A percentile compares a stretch with the other conserved stretches of the same genome.
These are phyloP conservation scores for Ectobius pallidus DNA, from an alignment of 2,888 invertebrate species.

Conservation along the genomic window DNA sequence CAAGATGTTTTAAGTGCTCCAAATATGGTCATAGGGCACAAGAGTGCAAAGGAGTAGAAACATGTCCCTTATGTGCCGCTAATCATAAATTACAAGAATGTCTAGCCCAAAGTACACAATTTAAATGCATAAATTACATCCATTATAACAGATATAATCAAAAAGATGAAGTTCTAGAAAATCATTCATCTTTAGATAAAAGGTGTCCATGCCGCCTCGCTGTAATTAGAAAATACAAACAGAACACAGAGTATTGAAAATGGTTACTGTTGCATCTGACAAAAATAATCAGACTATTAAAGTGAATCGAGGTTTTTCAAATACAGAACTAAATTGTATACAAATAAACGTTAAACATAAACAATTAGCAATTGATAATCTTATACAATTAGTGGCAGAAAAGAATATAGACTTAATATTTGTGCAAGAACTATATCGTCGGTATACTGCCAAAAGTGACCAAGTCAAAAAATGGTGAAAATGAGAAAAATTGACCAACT, in stretches of 20 bases:
- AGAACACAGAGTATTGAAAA: background rate
- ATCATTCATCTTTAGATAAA: background rate
- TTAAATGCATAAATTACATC: slow-evolving; percentile 4
- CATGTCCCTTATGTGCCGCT: background rate
- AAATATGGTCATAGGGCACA: too few species aligned
- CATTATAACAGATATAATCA: too few species aligned
- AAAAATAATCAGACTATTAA: too few species aligned
- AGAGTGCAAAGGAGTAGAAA: background rate
- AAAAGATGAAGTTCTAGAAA: background rate
- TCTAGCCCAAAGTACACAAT: background rate
- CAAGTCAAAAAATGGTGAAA: too few species aligned
- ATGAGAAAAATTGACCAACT: too few species aligned
- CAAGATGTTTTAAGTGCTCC: background rate
- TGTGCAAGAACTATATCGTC: too few species aligned
- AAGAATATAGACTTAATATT: too few species aligned
- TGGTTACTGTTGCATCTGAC: background rate
- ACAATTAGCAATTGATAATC: background rate
- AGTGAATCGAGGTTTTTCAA: too few species aligned
- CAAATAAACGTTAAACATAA: background rate
- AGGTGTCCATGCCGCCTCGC: background rate
- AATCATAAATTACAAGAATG: background rate
- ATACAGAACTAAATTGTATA: background rate
- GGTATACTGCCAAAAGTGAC: too few species aligned
- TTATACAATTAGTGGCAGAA: background rate
- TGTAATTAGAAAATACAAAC: background rate